Conservation (phyloP, 2,113 vertebrate genomes). For the Cyphomyrus discorhynchus region DNA sequence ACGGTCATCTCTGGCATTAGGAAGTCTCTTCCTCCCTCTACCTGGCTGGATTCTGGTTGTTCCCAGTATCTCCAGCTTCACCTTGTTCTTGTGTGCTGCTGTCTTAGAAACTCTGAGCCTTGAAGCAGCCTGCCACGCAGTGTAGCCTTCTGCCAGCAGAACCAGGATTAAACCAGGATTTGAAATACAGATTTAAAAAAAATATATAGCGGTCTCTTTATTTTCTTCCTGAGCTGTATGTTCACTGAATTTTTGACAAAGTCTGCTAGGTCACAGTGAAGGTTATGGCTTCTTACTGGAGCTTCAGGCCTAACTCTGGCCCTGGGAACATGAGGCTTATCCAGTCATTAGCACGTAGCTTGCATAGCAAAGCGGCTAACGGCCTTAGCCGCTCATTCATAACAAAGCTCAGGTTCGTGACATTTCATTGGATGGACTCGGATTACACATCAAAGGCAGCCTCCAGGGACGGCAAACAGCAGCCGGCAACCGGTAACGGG, state of each 20-base stretch:
- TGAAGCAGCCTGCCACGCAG: too few relatives aligned
- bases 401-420: background rate
- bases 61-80: too few relatives aligned
- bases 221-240: too few relatives aligned
- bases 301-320: background rate
- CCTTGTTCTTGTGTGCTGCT: too few relatives aligned
- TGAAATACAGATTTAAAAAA: too few relatives aligned
- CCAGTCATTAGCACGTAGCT: background rate
- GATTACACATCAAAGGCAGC: background rate
- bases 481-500: background rate
- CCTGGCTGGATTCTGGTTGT: too few relatives aligned
- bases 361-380: background rate
- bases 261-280: background rate
- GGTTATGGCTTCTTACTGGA: background rate
- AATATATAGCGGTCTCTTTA: too few relatives aligned
- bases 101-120: too few relatives aligned
- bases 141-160: too few relatives aligned
- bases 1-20: too few relatives aligned
- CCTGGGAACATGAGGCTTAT: background rate
- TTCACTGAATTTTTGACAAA: background rate
- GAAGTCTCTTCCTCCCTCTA: too few relatives aligned
- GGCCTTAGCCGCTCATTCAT: background rate
- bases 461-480: background rate
- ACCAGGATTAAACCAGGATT: too few relatives aligned
- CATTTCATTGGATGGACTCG: background rate